These are phyloP conservation scores for Panzeria rudis DNA, from an alignment of 2,888 invertebrate genomes.

Conservation along the genomic window DNA sequence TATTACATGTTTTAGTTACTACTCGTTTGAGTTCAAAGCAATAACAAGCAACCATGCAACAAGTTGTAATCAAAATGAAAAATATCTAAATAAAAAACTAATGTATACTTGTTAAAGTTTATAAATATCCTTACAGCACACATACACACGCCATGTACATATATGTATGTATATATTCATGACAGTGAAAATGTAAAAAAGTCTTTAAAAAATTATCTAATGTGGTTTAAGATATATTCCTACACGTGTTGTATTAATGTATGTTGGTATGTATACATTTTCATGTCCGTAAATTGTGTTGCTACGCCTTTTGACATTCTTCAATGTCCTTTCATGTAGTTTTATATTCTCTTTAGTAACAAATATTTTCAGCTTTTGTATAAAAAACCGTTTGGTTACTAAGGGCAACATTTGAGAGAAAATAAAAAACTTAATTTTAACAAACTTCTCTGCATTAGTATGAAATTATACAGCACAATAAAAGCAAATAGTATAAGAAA, in stretches of 20 bases:
- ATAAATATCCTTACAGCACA: constrained; percentile 37
- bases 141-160: neutral
- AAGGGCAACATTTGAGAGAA: constrained; percentile 15
- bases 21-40: neutral
- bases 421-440: constrained; percentile 2
- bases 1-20: neutral
- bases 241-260: neutral
- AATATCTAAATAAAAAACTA: constrained; percentile 7
- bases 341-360: constrained; percentile 1
- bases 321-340: constrained; percentile 38
- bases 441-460: constrained; percentile 12
- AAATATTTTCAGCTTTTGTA: constrained; percentile 24
- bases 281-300: neutral
- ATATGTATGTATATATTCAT: neutral
- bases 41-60: constrained; percentile 25
- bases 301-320: constrained; percentile 42
- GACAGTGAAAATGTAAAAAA: neutral
- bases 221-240: neutral
- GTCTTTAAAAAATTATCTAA: neutral
- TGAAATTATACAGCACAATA: constrained; percentile 26
- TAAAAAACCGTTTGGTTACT: constrained; percentile 21
- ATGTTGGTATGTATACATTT: neutral
- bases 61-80: constrained; percentile 40
- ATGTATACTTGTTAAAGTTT: neutral
- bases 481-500: constrained; percentile 32